Evolutionary conservation across 2,797 vertebrate genomes (phyloP).

Genomic region (Sebastes reedi): DNA sequence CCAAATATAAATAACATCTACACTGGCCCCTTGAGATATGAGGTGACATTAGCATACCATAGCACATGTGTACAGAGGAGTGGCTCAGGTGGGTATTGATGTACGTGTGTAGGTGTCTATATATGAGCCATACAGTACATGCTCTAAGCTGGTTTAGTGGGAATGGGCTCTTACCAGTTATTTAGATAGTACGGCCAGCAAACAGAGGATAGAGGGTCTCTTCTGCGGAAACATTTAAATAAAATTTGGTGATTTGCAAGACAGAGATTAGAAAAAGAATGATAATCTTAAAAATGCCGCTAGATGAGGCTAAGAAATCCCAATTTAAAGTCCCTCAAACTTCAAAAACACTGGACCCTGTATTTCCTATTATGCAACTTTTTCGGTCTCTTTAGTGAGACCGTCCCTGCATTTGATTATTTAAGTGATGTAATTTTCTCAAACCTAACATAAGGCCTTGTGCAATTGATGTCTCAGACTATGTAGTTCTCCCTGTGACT

Average conservation of each 20-base stretch:
- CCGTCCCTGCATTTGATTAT: neutral
- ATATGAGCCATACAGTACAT: neutral
- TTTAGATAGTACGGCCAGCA: slow-evolving; percentile 1
- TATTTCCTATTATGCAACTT: neutral
- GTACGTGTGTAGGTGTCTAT: neutral
- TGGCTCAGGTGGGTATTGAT: slow-evolving; percentile 8
- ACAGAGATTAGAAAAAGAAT: neutral
- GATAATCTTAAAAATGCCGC: neutral
- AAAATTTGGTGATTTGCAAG: neutral
- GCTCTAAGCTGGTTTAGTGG: neutral
- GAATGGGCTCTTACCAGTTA: neutral
- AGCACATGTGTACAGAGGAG: slow-evolving; percentile 10
- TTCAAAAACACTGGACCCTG: neutral
- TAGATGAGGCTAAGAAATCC: neutral
- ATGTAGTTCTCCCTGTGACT: neutral
- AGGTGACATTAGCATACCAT: slow-evolving; percentile 31
- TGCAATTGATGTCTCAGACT: neutral
- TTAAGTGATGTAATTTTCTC: neutral
- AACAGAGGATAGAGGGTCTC: neutral
- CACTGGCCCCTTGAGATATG: slow-evolving; percentile 34
- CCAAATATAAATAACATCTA: slow-evolving; percentile 47
- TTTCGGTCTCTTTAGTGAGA: neutral
- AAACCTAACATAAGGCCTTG: neutral
- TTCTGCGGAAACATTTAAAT: too few relatives aligned
- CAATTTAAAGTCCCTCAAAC: neutral